Evolutionary conservation across 2,797 vertebrate species (phyloP), one percentile per base, ranked within the genome.

Genomic region (Catamblyrhynchus diadema): DNA sequence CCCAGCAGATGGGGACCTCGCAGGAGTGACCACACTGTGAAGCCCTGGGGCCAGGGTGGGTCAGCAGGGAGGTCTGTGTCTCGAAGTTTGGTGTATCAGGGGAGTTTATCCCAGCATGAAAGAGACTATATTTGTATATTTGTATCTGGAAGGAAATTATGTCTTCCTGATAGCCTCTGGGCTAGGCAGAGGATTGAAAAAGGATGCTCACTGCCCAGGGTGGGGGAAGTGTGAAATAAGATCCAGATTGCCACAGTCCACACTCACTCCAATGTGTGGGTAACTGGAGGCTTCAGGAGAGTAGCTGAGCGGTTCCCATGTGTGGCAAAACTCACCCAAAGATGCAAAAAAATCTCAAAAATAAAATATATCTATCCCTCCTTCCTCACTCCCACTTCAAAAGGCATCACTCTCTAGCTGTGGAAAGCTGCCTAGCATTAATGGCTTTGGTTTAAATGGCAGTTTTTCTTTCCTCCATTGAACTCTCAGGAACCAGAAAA

Each of bases 291-390:
- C 53, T n/a, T 54, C 53, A 54, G 53, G 32, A 54, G 32, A n/a
- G 20, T 8, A 54, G 20, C 53, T n/a, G 14, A n/a, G 32, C 4
- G 4, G 32, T 54, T 54, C 53, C 53, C 20, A n/a, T 1, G 2
- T 19, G 12, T n/a, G 12, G 18, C 22, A 85, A 82, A 69, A 85
- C 17, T 61, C n/a, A 79, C 9, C 1, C 27, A 62, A 53, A 79
- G 16, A 18, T n/a, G 35, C 1, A 39, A 59, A 71, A 75, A 65
- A 0, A 0, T 0, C 2, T 2, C 5, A 4, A 8, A 45, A 80
- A 70, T 28, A 23, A 91, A 74, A 79, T 8, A 11, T 6, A 33
- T 44, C 10, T 45, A 23, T n/a, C 25, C 6, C 28, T 61, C 32
- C 21, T 60, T 41, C 9, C 13, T 9, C 17, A 24, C 15, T 39